phyloP scores from a whole-genome alignment of 2,113 vertebrate genomes.

The Hucho hucho region DNA sequence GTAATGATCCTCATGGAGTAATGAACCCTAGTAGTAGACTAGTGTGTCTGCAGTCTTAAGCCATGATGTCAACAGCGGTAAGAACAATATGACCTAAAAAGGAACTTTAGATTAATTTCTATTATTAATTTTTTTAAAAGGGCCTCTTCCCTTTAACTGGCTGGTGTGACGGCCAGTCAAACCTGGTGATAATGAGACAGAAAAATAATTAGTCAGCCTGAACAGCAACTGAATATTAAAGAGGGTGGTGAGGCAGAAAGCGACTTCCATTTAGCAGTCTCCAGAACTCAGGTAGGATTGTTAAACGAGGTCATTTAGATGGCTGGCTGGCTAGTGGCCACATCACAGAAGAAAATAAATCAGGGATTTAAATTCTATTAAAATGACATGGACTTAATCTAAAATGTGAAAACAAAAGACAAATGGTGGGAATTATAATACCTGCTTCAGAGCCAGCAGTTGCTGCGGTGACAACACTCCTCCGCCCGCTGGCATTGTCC shows the following conservation, averaged over 20 bases:
- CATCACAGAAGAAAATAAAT: constrained; percentile 1
- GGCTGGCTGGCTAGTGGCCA: not conserved
- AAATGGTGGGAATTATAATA: constrained; percentile 53
- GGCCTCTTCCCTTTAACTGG: not conserved
- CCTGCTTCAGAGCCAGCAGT: constrained; percentile 99
- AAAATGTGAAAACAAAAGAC: not conserved
- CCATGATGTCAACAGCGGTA: not conserved
- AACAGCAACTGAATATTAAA: not conserved
- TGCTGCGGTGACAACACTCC: constrained; percentile 97
- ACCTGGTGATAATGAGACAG: constrained; percentile 30
- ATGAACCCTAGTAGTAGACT: constrained; percentile 62
- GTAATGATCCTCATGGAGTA: constrained; percentile 56
- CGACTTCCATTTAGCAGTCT: constrained; percentile 22
- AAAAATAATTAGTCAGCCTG: constrained; percentile 7
- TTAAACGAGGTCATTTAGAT: constrained; percentile 15
- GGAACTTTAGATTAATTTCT: no score
- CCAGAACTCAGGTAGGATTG: constrained; percentile 2
- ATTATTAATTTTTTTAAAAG: no score
- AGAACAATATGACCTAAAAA: constrained; percentile 50
- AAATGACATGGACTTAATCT: not conserved
- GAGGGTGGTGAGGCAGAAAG: constrained; percentile 22
- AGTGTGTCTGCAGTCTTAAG: constrained; percentile 48
- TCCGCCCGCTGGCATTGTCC: constrained; percentile 95
- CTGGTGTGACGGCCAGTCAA: constrained; percentile 7
- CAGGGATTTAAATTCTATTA: not conserved